Base-by-base conservation (phyloP, 2,888 invertebrate species). In the Torymus auratus region DNA sequence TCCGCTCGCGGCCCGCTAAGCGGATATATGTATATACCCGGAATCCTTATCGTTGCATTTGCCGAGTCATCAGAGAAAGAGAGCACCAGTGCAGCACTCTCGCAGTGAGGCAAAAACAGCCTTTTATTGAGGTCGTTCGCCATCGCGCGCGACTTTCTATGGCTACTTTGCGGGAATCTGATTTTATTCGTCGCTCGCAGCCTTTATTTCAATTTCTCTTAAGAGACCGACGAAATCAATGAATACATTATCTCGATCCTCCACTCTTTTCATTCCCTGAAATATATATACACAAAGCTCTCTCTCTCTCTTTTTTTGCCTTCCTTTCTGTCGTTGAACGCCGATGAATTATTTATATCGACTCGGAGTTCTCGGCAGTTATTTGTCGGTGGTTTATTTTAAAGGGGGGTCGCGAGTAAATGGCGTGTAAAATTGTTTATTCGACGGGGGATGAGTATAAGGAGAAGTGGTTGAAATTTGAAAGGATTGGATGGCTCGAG, bases 21-120 rank as follows among this genome's bases (percentile, higher is more conserved):
- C 64, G 23, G 69, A 74, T 41, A 41, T 41, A 41, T 41, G 7
- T 41, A 41, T 5, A 7, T 5, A 41, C 41, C 0, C 41, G 41
- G 79, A 80, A 80, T 70, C 79, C 79, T 52, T 80, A 80, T 73
- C 15, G 52, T 65, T 70, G 65, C 70, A 53, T 60, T 79, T 65
- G 70, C 58, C 58, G 80, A 75, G 80, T 70, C 74, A 80, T 74
- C 80, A 70, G 56, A 53, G 41, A 41, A 41, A 5, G 41, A 41
- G 41, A 41, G 41, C 41, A 7, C 1, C 7, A 41, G 41, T 7
- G 41, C 1, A 5, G 41, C 7, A 41, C 4, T 2, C 28, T 1
- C 4, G 28, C 28, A 3, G 0, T 5, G 41, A 7, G 41, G 23
- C 52, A 50, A 80, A 74, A 69, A 75, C 74, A 70, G 64, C 14